Conservation (phyloP, 2,888 invertebrate genomes). For the Podabrus alpinus region DNA sequence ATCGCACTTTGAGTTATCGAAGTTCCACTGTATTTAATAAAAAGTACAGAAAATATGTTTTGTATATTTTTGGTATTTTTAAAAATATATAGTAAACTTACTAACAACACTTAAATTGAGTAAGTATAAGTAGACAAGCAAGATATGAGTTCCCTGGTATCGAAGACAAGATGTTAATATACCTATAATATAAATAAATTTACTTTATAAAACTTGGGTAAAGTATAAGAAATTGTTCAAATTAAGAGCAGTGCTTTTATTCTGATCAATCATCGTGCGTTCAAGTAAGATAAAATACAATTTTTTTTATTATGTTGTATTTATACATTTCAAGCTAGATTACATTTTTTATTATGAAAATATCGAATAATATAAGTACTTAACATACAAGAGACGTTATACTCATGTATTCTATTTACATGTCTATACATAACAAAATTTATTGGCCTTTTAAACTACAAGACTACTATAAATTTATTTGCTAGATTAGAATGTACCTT, state of each 20-base stretch:
- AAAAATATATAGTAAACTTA: no score
- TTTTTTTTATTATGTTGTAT: neutral
- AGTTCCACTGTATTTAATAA: no score
- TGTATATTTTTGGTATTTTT: no score
- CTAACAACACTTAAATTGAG: no score
- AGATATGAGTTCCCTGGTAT: neutral
- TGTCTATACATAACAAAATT: constrained; percentile 45
- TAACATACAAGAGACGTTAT: constrained; percentile 32
- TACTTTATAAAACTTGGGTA: neutral
- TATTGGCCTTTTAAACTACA: constrained; percentile 37
- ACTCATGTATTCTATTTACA: constrained; percentile 44
- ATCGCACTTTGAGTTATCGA: no score
- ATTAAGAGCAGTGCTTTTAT: neutral
- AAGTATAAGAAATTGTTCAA: neutral
- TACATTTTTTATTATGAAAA: neutral
- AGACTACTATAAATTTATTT: constrained; percentile 47
- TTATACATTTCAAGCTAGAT: neutral
- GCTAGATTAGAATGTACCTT: constrained; percentile 49
- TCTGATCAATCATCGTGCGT: neutral
- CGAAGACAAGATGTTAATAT: neutral
- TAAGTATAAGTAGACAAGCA: neutral
- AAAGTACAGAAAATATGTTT: no score
- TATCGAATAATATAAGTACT: constrained; percentile 1
- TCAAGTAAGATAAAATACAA: neutral
- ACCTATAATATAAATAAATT: neutral